Conservation (phyloP, 2,113 vertebrate genomes). For the Tretioscincus oriximinensis region DNA sequence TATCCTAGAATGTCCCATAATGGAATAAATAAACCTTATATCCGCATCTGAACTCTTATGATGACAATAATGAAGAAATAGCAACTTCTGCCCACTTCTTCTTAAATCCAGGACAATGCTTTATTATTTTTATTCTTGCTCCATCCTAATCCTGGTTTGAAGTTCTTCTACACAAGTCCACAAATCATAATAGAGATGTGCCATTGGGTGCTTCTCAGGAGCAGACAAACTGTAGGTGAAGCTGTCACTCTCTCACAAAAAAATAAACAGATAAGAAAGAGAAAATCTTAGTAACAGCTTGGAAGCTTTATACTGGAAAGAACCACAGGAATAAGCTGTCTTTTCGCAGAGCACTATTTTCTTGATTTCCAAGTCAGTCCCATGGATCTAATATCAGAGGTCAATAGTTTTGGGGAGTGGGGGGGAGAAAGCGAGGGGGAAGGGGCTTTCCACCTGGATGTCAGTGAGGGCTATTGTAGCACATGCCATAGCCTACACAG, state of each 20-base stretch:
- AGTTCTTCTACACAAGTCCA: slow-evolving; percentile 1
- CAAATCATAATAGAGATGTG: accelerated
- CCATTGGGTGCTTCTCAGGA: not conserved
- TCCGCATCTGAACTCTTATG: not conserved
- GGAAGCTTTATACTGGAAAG: not conserved
- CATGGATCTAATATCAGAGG: not conserved
- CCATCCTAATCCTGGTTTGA: slow-evolving; percentile 3
- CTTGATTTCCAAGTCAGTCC: not conserved
- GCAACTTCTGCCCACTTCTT: not conserved
- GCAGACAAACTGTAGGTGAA: not conserved
- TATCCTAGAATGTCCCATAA: too few relatives aligned
- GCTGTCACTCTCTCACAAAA: not conserved
- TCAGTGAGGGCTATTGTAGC: too few relatives aligned
- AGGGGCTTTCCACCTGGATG: not conserved
- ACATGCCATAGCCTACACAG: too few relatives aligned
- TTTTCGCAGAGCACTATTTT: not conserved
- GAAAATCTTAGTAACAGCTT: not conserved
- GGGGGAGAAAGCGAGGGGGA: too few relatives aligned
- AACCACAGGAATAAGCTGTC: not conserved
- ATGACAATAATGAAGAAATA: slow-evolving; percentile 7
- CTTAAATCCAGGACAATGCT: slow-evolving; percentile 1
- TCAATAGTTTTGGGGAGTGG: too few relatives aligned
- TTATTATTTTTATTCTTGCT: slow-evolving; percentile 5
- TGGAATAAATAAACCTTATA: too few relatives aligned
- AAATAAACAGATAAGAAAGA: not conserved